Evolutionary conservation across 2,113 vertebrate genomes (phyloP).

Genomic region (Verasper variegatus): DNA sequence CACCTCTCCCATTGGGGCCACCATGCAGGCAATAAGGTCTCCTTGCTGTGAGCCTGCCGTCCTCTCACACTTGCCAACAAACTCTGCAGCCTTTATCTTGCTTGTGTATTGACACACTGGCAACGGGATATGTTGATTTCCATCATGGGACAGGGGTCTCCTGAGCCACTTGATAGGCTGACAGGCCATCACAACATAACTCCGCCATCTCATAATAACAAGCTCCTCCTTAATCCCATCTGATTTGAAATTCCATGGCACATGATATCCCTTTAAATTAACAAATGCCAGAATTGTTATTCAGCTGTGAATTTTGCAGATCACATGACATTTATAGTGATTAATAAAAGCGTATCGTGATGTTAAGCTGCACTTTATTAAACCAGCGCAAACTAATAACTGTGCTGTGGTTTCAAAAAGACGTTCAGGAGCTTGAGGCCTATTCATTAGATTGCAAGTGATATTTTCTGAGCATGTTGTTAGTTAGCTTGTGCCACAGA

Average conservation of each 20-base stretch:
- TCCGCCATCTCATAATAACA: neutral
- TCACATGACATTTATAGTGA: neutral
- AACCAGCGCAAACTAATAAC: slow-evolving; percentile 7
- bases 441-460: slow-evolving; percentile 6
- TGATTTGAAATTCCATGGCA: neutral
- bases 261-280: neutral
- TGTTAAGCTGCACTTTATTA: neutral
- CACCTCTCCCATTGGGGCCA: slow-evolving; percentile 60
- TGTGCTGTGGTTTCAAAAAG: neutral
- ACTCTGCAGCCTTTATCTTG: slow-evolving; percentile 41
- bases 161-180: too few relatives aligned
- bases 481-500: neutral
- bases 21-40: slow-evolving; percentile 60
- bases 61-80: slow-evolving; percentile 53
- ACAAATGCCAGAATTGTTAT: neutral
- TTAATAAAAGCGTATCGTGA: neutral
- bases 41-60: slow-evolving; percentile 54
- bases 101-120: slow-evolving; percentile 30
- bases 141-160: neutral
- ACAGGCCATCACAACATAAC: neutral
- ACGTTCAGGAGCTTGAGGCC: neutral
- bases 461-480: slow-evolving; percentile 11
- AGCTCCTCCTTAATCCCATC: neutral
- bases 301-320: neutral
- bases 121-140: slow-evolving; percentile 32